Conservation (phyloP, 2,797 vertebrate species). For the Otolemur crassicaudatus region DNA sequence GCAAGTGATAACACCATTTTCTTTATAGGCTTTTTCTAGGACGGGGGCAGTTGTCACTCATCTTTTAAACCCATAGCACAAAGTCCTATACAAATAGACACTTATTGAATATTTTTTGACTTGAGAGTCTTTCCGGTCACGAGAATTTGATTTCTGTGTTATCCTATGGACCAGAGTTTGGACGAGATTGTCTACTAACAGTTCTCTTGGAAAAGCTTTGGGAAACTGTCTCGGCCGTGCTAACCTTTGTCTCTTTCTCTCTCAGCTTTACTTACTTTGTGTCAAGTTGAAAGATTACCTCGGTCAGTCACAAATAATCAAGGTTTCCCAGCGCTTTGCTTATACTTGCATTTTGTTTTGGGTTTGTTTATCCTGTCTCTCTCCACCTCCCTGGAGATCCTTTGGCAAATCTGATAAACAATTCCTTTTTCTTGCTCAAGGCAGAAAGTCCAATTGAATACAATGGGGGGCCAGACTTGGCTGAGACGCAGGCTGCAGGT, state of each 20-base stretch:
- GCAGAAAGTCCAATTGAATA: slow-evolving; percentile 85
- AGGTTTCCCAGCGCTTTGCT: slow-evolving; percentile 64
- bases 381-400: slow-evolving; percentile 78
- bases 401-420: slow-evolving; percentile 86
- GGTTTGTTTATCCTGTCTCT: slow-evolving; percentile 84
- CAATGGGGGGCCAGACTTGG: slow-evolving; percentile 88
- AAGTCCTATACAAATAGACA: background rate
- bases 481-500: slow-evolving; percentile 84
- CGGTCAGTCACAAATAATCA: slow-evolving; percentile 65
- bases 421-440: slow-evolving; percentile 85
- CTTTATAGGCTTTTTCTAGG: background rate
- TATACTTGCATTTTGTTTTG: slow-evolving; percentile 63
- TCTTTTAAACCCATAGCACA: background rate
- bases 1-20: background rate
- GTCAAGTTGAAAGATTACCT: slow-evolving; percentile 52
- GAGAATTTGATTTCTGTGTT: background rate
- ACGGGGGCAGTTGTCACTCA: background rate
- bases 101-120: background rate
- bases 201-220: background rate
- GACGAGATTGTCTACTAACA: background rate
- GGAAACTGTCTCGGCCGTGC: background rate
- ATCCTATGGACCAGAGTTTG: background rate
- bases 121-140: background rate
- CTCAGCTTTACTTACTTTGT: slow-evolving; percentile 5
- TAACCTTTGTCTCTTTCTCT: background rate